Evolutionary conservation across 2,888 invertebrate genomes (phyloP).

Genomic region (Zhuqinia jingwanae): DNA sequence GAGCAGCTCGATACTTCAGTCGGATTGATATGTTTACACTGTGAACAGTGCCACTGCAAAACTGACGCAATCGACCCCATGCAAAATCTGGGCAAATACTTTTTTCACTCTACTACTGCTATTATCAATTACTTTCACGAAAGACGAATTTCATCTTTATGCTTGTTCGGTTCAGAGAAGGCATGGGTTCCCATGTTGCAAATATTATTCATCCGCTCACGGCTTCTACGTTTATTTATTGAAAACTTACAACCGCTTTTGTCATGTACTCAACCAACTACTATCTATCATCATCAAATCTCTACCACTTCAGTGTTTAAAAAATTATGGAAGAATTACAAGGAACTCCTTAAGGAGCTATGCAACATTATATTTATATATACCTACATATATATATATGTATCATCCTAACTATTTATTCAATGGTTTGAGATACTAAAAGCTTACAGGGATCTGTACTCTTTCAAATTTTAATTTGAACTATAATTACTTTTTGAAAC

Average conservation of each 20-base stretch:
- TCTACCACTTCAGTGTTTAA: too few species aligned
- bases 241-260: too few species aligned
- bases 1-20: conserved; percentile 92
- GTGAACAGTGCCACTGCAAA: conserved; percentile 95
- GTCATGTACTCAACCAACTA: too few species aligned
- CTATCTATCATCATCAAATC: too few species aligned
- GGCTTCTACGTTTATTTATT: not conserved
- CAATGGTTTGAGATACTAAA: too few species aligned
- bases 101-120: not conserved
- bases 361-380: too few species aligned
- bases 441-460: too few species aligned
- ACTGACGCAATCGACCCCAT: conserved; percentile 97
- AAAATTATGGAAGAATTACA: too few species aligned
- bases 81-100: conserved; percentile 79
- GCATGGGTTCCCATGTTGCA: not conserved
- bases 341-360: too few species aligned
- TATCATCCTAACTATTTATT: too few species aligned
- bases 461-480: not conserved
- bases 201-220: too few species aligned
- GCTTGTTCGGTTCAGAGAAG: not conserved
- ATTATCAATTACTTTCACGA: conserved; percentile 5
- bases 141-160: conserved; percentile 16
- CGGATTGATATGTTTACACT: conserved; percentile 93
- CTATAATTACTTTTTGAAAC: not conserved
- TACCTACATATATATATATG: too few species aligned